Evolutionary conservation across 1,140 invertebrate species (phyloP).

Genomic region (Drosophila carrolli): DNA sequence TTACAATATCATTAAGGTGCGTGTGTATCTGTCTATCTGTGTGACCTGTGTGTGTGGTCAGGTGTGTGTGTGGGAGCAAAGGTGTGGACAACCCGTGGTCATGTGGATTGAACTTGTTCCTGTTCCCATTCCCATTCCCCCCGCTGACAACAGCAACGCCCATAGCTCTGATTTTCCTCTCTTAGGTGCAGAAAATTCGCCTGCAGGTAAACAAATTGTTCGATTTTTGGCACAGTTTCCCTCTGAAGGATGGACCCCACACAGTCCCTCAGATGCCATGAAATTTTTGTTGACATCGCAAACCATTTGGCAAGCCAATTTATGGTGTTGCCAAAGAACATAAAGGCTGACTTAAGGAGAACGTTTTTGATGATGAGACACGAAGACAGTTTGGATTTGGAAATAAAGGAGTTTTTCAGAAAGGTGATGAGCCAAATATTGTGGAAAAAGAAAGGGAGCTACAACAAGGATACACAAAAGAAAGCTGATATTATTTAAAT

Average conservation of each 20-base stretch:
- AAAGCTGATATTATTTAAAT: no score
- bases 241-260: constrained; percentile 60
- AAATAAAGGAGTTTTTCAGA: constrained; percentile 23
- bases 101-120: constrained; percentile 47
- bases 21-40: constrained; percentile 8
- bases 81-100: constrained; percentile 79
- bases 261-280: constrained; percentile 54
- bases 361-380: constrained; percentile 9
- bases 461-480: no score
- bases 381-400: neutral
- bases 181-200: constrained; percentile 49
- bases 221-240: constrained; percentile 30
- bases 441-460: neutral
- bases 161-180: constrained; percentile 54
- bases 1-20: constrained; percentile 78
- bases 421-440: constrained; percentile 18
- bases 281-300: constrained; percentile 79
- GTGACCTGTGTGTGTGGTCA: constrained; percentile 63
- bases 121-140: constrained; percentile 32
- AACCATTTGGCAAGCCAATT: constrained; percentile 55
- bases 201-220: constrained; percentile 21
- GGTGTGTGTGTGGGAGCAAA: constrained; percentile 61
- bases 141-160: constrained; percentile 77
- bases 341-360: neutral
- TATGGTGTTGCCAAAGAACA: constrained; percentile 9